Evolutionary conservation across 1,140 invertebrate genomes (phyloP).

Genomic region (Drosophila melanogaster): Release_6_plus_ISO1_MT NC_004354.4:20886001-20886500

Average conservation of each 20-base stretch:
- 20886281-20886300: conserved; percentile 41
- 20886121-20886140: conserved; percentile 4
- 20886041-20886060: too few species aligned
- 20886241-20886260: conserved; percentile 67
- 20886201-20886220: conserved; percentile 82
- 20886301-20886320: conserved; percentile 73
- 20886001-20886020: too few species aligned
- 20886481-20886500: conserved; percentile 23
- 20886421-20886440: conserved; percentile 18
- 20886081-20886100: neutral
- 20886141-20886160: conserved; percentile 42
- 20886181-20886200: conserved; percentile 79
- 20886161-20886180: conserved; percentile 44
- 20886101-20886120: neutral
- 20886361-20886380: conserved; percentile 17
- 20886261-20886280: conserved; percentile 10
- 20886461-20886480: conserved; percentile 30
- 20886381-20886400: conserved; percentile 19
- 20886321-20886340: conserved; percentile 36
- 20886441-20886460: neutral
- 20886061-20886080: neutral
- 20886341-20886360: conserved; percentile 18
- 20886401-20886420: conserved; percentile 20
- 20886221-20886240: conserved; percentile 82
- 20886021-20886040: neutral